These are phyloP conservation scores for Haliclona indistincta DNA, from an alignment of 37 sponge, comb jelly and placozoan genomes.

Conservation along the genomic window DNA sequence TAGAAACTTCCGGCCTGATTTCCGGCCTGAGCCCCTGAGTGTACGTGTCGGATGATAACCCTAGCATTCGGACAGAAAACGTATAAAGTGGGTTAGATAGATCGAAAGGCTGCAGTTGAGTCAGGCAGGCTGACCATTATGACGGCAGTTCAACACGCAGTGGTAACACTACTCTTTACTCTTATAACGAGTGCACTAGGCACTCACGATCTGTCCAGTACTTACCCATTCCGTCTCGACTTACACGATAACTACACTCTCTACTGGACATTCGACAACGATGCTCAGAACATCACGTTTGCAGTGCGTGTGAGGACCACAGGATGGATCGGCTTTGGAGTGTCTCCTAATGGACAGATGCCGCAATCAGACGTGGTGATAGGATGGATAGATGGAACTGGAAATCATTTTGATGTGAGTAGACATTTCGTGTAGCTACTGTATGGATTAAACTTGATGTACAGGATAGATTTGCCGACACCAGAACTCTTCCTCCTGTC, in stretches of 20 bases:
- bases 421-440: background rate
- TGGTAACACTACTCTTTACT: too few species aligned
- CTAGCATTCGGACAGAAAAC: too few species aligned
- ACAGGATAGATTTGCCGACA: conserved; percentile 56
- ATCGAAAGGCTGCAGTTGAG: too few species aligned
- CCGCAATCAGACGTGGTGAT: conserved; percentile 43
- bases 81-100: too few species aligned
- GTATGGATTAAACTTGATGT: background rate
- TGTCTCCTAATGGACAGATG: conserved; percentile 45
- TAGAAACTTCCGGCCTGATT: too few species aligned
- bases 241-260: conserved; percentile 12
- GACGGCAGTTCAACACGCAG: too few species aligned
- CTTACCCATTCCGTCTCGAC: too few species aligned
- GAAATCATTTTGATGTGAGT: conserved; percentile 1
- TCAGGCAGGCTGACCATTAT: too few species aligned
- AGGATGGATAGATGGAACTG: conserved; percentile 35
- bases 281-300: conserved; percentile 13
- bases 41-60: too few species aligned
- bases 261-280: conserved; percentile 29
- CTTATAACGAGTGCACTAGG: too few species aligned
- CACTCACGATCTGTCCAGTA: too few species aligned
- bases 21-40: too few species aligned
- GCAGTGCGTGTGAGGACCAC: conserved; percentile 37
- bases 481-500: conserved; percentile 17
- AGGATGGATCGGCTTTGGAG: conserved; percentile 45